Percentiles rank a stretch among this genome's conserved stretches.
Conservation (phyloP, 2,888 invertebrate genomes). For the Torymus tubicola region DNA sequence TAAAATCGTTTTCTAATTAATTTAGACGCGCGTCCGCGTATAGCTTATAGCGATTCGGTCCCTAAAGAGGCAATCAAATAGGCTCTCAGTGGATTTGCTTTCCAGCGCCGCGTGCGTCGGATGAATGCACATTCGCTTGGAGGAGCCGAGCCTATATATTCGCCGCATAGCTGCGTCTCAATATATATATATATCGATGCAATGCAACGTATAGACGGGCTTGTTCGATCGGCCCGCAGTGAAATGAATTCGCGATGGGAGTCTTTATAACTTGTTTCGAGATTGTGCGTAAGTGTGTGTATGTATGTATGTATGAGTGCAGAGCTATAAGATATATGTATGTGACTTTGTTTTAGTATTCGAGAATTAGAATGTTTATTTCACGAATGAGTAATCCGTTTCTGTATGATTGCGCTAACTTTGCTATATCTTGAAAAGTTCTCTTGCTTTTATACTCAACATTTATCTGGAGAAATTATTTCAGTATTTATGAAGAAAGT, state of each 20-base stretch:
- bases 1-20: constrained; percentile 42
- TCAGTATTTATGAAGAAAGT: no score
- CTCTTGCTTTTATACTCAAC: no score
- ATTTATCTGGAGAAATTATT: no score
- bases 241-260: constrained; percentile 10
- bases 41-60: neutral
- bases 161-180: constrained; percentile 48
- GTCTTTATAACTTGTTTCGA: constrained; percentile 26
- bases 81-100: neutral
- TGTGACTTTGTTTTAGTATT: no score
- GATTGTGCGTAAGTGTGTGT: neutral
- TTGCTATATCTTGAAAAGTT: no score
- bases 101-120: constrained; percentile 23
- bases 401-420: no score
- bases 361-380: no score
- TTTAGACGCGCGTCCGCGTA: neutral
- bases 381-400: no score
- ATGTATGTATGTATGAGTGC: no score
- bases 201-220: constrained; percentile 27
- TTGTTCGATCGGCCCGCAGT: constrained; percentile 32
- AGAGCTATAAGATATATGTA: no score
- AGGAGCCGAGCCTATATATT: constrained; percentile 41
- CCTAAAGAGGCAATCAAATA: constrained; percentile 39
- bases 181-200: constrained; percentile 4
- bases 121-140: constrained; percentile 1